Evolutionary conservation across 1,140 invertebrate species (phyloP).

Genomic region (Macrotrachela quadricornifera): DNA sequence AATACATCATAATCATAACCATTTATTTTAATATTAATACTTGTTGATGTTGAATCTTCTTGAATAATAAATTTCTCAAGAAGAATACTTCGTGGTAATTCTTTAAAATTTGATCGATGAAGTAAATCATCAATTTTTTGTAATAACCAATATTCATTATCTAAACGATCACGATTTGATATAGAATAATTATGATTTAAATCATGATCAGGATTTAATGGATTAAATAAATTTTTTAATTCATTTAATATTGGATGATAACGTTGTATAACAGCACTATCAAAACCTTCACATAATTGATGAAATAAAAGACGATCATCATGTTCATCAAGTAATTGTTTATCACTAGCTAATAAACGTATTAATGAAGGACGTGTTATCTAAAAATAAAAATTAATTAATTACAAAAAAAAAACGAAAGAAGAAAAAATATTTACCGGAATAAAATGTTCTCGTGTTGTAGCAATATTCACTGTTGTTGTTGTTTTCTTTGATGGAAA

Average conservation of each 20-base stretch:
- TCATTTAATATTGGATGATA: slow-evolving; percentile 21
- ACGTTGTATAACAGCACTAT: slow-evolving; percentile 21
- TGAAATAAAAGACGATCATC: no score
- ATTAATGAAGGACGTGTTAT: no score
- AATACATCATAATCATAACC: slow-evolving; percentile 21
- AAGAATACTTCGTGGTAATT: slow-evolving; percentile 16
- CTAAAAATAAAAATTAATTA: no score
- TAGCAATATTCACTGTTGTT: no score
- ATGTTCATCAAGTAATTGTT: no score
- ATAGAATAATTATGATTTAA: slow-evolving; percentile 17
- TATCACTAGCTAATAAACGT: no score
- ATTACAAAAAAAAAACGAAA: no score
- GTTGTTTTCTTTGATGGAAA: no score
- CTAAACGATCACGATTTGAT: slow-evolving; percentile 17
- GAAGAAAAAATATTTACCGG: no score
- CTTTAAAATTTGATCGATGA: slow-evolving; percentile 24
- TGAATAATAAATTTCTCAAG: slow-evolving; percentile 17
- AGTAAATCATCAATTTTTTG: slow-evolving; percentile 21
- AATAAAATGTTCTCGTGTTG: no score
- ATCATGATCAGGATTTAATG: slow-evolving; percentile 28
- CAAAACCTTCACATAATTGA: neutral
- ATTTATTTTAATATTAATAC: slow-evolving; percentile 19
- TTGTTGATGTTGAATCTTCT: slow-evolving; percentile 10
- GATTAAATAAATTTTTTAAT: slow-evolving; percentile 23
- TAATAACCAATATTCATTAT: slow-evolving; percentile 26